Conservation (phyloP, 2,113 vertebrate species). For the Mesitornis unicolor region DNA sequence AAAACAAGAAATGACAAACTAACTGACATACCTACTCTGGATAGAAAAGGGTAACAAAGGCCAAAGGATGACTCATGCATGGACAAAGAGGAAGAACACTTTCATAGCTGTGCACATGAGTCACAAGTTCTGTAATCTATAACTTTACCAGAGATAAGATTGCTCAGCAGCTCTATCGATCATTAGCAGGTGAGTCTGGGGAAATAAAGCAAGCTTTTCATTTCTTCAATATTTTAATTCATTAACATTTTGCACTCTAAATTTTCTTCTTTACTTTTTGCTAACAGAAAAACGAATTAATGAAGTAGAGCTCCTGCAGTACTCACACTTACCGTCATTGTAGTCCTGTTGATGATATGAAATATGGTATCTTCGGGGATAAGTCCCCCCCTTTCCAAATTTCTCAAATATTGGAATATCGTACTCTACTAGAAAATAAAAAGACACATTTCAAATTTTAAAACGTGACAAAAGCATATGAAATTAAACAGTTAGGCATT, state of each 20-base stretch:
- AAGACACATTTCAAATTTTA: not conserved
- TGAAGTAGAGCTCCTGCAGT: not conserved
- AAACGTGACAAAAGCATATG: not conserved
- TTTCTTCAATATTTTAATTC: not conserved
- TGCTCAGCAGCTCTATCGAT: not conserved
- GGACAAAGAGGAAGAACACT: not conserved
- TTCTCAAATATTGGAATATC: conserved; percentile 97
- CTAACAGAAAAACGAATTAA: not conserved
- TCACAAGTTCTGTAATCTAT: not conserved
- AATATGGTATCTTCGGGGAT: conserved; percentile 92
- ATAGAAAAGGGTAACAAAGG: not conserved
- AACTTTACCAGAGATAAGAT: not conserved
- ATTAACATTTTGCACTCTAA: not conserved
- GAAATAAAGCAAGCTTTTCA: not conserved
- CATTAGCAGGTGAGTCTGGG: not conserved
- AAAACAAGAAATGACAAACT: not conserved
- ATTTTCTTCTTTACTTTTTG: not conserved
- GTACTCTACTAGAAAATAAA: conserved; percentile 79
- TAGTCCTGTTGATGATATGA: conserved; percentile 93
- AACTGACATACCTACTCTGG: not conserved
- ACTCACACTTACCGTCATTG: conserved; percentile 83
- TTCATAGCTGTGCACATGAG: not conserved
- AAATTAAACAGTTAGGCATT: not conserved
- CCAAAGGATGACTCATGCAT: not conserved
- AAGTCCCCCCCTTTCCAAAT: conserved; percentile 95